Conservation (phyloP, 1,140 invertebrate species). For the Tribolium madens region DNA sequence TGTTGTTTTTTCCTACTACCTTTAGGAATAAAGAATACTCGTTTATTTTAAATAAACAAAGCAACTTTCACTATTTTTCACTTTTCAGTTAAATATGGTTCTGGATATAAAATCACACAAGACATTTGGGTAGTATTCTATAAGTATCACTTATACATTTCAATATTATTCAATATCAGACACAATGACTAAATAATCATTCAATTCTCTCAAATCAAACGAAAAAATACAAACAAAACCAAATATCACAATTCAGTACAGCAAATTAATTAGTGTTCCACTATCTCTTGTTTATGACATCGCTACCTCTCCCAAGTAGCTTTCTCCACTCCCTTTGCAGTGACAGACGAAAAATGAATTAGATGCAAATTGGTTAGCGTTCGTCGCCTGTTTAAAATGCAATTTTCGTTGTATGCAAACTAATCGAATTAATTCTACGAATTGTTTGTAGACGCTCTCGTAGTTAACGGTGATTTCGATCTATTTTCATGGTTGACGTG, state of each 20-base stretch:
- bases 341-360: not conserved
- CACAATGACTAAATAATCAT: too few relatives aligned
- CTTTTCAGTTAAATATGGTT: too few relatives aligned
- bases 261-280: not conserved
- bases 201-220: too few relatives aligned
- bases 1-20: too few relatives aligned
- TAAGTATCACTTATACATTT: too few relatives aligned
- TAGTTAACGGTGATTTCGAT: slow-evolving; percentile 9
- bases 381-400: slow-evolving; percentile 20
- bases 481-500: slow-evolving; percentile 31
- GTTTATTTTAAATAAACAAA: too few relatives aligned
- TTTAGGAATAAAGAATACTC: too few relatives aligned
- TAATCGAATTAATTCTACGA: slow-evolving; percentile 23
- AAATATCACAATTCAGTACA: not conserved
- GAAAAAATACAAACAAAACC: too few relatives aligned
- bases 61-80: too few relatives aligned
- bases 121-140: too few relatives aligned
- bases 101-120: too few relatives aligned
- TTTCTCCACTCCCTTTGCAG: not conserved
- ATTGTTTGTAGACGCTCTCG: slow-evolving; percentile 16
- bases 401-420: slow-evolving; percentile 19
- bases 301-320: not conserved
- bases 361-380: slow-evolving; percentile 7
- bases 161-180: too few relatives aligned
- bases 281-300: not conserved